Evolutionary conservation across 2,888 invertebrate genomes (phyloP).

Genomic region (Crossocerus cetratus): DNA sequence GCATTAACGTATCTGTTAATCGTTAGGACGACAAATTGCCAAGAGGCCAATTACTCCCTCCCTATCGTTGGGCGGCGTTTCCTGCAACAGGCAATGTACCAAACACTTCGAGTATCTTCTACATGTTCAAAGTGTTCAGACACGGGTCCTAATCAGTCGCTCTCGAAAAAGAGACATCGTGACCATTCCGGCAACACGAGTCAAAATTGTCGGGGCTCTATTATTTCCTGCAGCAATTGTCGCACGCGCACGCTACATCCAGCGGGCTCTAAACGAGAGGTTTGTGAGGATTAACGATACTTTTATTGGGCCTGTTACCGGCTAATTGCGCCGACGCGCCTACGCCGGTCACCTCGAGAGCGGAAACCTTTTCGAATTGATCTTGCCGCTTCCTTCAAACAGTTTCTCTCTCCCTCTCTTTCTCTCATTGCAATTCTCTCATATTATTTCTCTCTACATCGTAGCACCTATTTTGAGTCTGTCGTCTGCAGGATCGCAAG

Average conservation of each 20-base stretch:
- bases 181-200: conserved; percentile 2
- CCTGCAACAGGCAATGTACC: no score
- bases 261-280: conserved; percentile 35
- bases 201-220: conserved; percentile 53
- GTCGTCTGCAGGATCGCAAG: neutral
- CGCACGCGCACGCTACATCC: conserved; percentile 42
- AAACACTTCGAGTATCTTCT: no score
- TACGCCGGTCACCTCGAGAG: conserved; percentile 21
- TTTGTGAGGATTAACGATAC: conserved; percentile 67
- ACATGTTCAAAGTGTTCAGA: neutral
- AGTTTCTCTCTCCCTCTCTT: neutral
- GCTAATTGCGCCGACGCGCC: conserved; percentile 69
- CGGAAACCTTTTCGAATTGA: conserved; percentile 20
- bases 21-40: no score
- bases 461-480: no score
- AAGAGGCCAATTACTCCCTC: no score
- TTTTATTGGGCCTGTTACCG: conserved; percentile 68
- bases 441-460: no score
- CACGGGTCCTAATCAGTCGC: neutral
- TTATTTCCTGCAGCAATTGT: conserved; percentile 65
- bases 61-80: no score
- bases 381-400: neutral
- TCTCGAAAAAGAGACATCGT: neutral
- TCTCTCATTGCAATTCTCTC: no score
- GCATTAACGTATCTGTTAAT: no score